Base-by-base conservation (phyloP, 2,797 vertebrate genomes). In the Momotus momota region DNA sequence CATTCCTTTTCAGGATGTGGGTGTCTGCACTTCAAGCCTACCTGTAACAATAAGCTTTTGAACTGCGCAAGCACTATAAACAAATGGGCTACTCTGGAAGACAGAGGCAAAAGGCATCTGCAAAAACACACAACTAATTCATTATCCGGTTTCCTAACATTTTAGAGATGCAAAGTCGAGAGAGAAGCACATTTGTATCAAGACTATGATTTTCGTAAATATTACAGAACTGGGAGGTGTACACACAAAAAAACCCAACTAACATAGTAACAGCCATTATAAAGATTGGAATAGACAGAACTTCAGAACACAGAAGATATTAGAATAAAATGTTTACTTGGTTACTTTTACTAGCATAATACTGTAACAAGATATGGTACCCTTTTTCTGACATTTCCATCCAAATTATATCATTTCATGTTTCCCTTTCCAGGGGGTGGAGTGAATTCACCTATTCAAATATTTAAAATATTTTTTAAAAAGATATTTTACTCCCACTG, bases 341-440 rank as follows among this genome's bases (percentile, higher is more conserved):
- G 40, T 51, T n/a, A 65, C 33, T 81, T 79, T 61, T 52, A 52
- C 11, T 31, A 52, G 15, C 3, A 35, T 43, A 66, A 33, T 9
- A 6, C 5, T 38, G 6, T 40, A n/a, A 45, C 3, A 4, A 25
- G 40, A 10, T 10, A 40, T 16, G 15, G 2, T 10, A 57, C 3
- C 2, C 2, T 48, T 80, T 43, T 20, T 5, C 33, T 45, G 9
- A 49, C 8, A 18, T 14, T 45, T 41, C 12, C 33, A 21, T 20
- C 5, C 12, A 26, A 69, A 49, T 46, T 66, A 10, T 21, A 13
- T 25, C 17, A 26, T n/a, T 25, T 9, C 29, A 38, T 4, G 0
- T 33, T 81, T 60, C 7, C 14, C 6, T 73, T 70, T 55, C 15
- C 29, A 62, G 29, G 2, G 3, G 10, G 45, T 21, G 41, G 1